phyloP scores from a whole-genome alignment of 2,113 vertebrate genomes.

The Datnioides undecimradiatus region DNA sequence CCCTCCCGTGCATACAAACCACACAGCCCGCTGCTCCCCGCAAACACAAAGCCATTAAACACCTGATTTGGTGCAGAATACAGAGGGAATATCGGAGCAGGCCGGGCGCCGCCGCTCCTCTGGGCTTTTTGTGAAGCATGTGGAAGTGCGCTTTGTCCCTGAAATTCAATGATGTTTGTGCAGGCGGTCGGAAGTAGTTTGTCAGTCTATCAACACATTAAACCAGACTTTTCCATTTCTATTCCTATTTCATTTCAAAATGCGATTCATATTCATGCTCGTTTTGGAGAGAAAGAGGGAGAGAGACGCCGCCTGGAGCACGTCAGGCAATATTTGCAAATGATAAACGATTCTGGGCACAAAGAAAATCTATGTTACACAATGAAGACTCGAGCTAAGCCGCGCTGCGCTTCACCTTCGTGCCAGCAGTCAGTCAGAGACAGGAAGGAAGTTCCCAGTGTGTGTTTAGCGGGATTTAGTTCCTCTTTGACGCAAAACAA shows the following conservation, averaged over 20 bases:
- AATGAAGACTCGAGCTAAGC: conserved; percentile 3
- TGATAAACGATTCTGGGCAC: conserved; percentile 17
- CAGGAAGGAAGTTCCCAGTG: too few relatives aligned
- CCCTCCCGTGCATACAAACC: conserved; percentile 26
- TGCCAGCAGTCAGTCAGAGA: not conserved
- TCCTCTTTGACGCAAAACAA: too few relatives aligned
- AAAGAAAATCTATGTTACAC: not conserved
- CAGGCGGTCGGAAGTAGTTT: conserved; percentile 5
- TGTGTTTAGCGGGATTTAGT: too few relatives aligned
- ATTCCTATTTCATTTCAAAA: conserved; percentile 19
- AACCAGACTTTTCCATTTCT: conserved; percentile 50
- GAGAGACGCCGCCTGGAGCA: conserved; percentile 3
- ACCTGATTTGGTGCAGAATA: conserved; percentile 23
- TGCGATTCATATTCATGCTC: conserved; percentile 39
- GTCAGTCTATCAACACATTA: conserved; percentile 28
- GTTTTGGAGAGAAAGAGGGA: not conserved
- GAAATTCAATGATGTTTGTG: conserved; percentile 41
- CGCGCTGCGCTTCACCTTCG: not conserved
- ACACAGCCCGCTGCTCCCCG: not conserved
- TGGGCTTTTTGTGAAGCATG: not conserved
- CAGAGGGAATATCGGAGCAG: not conserved
- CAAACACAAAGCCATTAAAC: conserved; percentile 42
- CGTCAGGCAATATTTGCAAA: conserved; percentile 27
- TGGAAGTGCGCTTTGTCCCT: conserved; percentile 10
- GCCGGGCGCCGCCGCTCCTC: not conserved